Evolutionary conservation across 2,888 invertebrate species (phyloP).

Genomic region (Magallana nippona): DNA sequence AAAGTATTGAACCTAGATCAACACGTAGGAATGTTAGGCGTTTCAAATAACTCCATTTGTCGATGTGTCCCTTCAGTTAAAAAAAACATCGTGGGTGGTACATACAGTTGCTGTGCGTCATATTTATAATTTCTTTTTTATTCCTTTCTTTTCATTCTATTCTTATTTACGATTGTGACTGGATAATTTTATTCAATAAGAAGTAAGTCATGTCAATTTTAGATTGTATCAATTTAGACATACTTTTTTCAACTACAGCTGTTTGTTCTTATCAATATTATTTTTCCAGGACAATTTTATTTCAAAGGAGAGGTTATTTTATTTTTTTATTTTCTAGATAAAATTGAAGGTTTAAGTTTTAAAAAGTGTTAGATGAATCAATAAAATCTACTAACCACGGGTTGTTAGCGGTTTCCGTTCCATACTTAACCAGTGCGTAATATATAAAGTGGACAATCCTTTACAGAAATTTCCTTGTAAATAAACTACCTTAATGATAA

Average conservation of each 20-base stretch:
- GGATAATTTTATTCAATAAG: too few relatives aligned
- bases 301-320: too few relatives aligned
- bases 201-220: too few relatives aligned
- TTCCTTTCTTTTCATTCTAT: too few relatives aligned
- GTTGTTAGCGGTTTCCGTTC: neutral
- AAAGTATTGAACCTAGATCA: slow-evolving; percentile 13
- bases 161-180: too few relatives aligned
- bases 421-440: neutral
- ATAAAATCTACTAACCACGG: neutral
- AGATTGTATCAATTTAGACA: too few relatives aligned
- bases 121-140: neutral
- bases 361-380: neutral
- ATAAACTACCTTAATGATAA: slow-evolving; percentile 7
- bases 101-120: neutral
- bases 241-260: too few relatives aligned
- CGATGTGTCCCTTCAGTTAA: neutral
- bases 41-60: slow-evolving; percentile 15
- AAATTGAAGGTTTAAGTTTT: neutral
- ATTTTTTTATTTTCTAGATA: neutral
- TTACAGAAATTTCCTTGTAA: neutral
- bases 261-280: neutral
- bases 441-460: slow-evolving; percentile 12
- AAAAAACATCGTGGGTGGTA: slow-evolving; percentile 23
- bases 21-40: slow-evolving; percentile 10
- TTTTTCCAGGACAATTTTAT: neutral